Percentiles rank a stretch among this genome's conserved stretches.
Evolutionary conservation across 2,888 invertebrate genomes (phyloP).

Genomic region (Meganola albula): DNA sequence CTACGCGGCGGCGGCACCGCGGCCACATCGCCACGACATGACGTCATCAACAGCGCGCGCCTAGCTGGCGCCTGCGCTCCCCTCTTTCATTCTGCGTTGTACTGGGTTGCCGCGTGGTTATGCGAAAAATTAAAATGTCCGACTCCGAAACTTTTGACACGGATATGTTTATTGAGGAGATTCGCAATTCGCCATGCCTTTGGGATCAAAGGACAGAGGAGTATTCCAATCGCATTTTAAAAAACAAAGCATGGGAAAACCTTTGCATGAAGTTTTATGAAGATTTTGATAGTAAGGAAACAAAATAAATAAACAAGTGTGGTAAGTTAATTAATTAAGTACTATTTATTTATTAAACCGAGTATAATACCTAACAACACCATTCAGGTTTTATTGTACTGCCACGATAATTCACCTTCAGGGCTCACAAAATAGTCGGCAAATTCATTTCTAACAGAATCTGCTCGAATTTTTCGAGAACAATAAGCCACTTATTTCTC

Average conservation of each 20-base stretch:
- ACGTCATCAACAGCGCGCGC: slow-evolving; percentile 20
- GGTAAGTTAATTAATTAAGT: slow-evolving; percentile 13
- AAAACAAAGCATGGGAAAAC: slow-evolving; percentile 16
- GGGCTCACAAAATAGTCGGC: slow-evolving; percentile 17
- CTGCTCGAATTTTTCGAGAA: no score
- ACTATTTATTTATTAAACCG: slow-evolving; percentile 12
- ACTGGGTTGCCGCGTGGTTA: slow-evolving; percentile 16
- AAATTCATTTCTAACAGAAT: slow-evolving; percentile 20
- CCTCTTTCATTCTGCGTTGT: slow-evolving; percentile 13
- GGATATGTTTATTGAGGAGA: slow-evolving; percentile 15
- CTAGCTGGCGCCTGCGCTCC: slow-evolving; percentile 9
- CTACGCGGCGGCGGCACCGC: slow-evolving; percentile 17
- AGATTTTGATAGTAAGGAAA: slow-evolving; percentile 13
- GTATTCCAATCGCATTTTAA: slow-evolving; percentile 14
- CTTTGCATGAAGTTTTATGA: slow-evolving; percentile 15
- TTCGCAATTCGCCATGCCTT: slow-evolving; percentile 15
- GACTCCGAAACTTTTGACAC: slow-evolving; percentile 15
- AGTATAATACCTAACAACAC: slow-evolving; percentile 12
- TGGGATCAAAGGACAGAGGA: slow-evolving; percentile 15
- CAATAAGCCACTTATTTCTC: no score
- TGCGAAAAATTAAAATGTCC: slow-evolving; percentile 16
- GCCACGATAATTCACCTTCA: slow-evolving; percentile 19
- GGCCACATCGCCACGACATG: slow-evolving; percentile 20
- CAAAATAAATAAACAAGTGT: slow-evolving; percentile 14
- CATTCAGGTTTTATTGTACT: slow-evolving; percentile 18